phyloP scores from a whole-genome alignment of 2,113 vertebrate species.

The Elanoides forficatus region DNA sequence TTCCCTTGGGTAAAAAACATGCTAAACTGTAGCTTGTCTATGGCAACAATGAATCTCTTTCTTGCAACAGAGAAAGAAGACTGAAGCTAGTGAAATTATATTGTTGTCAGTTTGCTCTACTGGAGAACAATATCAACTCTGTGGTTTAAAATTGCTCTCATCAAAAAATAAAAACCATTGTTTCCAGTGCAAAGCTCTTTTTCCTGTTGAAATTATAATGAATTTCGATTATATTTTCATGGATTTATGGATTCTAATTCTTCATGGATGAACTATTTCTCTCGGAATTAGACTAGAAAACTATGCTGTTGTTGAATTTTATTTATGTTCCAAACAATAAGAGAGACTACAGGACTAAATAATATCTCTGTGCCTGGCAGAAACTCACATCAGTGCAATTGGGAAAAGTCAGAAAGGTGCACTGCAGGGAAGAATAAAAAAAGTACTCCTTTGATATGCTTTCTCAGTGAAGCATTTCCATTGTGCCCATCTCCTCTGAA shows the following conservation, averaged over 20 bases:
- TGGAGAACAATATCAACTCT: background rate
- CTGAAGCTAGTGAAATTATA: background rate
- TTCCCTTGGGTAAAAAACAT: background rate
- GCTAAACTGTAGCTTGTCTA: background rate
- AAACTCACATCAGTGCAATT: background rate
- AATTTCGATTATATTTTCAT: background rate
- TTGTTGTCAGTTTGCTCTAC: background rate
- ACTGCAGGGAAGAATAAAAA: background rate
- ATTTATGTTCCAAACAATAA: background rate
- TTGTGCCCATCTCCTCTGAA: background rate
- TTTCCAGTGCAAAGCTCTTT: background rate
- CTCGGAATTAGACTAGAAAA: background rate
- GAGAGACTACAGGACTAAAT: background rate
- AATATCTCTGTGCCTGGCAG: background rate
- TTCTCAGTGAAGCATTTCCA: background rate
- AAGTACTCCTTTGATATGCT: background rate
- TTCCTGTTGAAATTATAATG: background rate
- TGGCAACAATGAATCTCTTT: background rate
- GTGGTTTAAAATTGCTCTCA: background rate
- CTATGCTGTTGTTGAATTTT: background rate
- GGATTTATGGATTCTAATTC: conserved; percentile 7
- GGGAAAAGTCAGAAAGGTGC: background rate
- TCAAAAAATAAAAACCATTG: background rate
- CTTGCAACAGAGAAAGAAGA: background rate
- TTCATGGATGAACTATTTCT: background rate